Percentiles rank a stretch among this genome's conserved stretches.
These are phyloP conservation scores for Agriopis aurantiaria DNA, from an alignment of 2,888 invertebrate species.

Conservation along the genomic window DNA sequence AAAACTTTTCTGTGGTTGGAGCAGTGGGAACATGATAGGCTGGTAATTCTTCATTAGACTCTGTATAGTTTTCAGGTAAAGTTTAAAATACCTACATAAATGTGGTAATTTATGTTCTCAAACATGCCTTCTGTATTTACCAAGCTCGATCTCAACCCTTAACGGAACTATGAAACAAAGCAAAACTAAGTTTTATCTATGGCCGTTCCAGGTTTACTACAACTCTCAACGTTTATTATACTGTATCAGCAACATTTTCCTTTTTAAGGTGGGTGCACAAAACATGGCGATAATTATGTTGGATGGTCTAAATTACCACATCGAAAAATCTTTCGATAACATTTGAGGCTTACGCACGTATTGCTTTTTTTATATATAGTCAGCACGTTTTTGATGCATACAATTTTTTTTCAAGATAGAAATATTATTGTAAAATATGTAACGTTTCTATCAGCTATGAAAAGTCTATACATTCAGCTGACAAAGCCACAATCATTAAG, in stretches of 20 bases:
- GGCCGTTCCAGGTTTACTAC: conserved; percentile 34
- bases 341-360: background rate
- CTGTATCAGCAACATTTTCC: conserved; percentile 22
- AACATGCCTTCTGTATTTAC: background rate
- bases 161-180: conserved; percentile 3
- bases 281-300: too few relatives aligned
- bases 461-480: too few relatives aligned
- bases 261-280: background rate
- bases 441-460: background rate
- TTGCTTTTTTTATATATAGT: background rate
- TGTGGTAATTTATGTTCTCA: background rate
- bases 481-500: too few relatives aligned
- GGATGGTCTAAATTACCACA: background rate
- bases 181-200: conserved; percentile 14
- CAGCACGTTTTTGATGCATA: background rate
- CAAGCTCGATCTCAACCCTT: background rate
- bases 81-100: background rate
- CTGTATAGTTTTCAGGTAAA: too few relatives aligned
- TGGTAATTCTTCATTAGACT: too few relatives aligned
- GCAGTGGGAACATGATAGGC: too few relatives aligned
- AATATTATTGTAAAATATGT: too few relatives aligned
- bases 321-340: background rate
- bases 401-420: too few relatives aligned
- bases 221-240: conserved; percentile 47
- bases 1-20: too few relatives aligned